phyloP scores from a whole-genome alignment of 2,888 invertebrate genomes.

The Griposia aprilina region DNA sequence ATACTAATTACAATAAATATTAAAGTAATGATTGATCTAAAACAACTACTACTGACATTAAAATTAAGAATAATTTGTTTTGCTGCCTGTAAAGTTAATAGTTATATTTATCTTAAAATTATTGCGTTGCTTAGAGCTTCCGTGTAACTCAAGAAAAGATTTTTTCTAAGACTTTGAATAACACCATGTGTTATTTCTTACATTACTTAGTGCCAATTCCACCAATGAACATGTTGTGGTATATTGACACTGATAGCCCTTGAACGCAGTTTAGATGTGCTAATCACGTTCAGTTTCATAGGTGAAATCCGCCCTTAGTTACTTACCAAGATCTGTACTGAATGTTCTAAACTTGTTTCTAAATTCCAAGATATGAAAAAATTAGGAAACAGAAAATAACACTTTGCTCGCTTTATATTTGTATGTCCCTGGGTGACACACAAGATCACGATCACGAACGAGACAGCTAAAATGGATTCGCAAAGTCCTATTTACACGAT shows the following conservation, averaged over 20 bases:
- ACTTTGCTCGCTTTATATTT: too few relatives aligned
- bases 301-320: background rate
- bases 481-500: too few relatives aligned
- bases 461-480: too few relatives aligned
- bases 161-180: background rate
- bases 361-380: background rate
- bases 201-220: too few relatives aligned
- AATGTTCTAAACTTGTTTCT: background rate
- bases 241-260: too few relatives aligned
- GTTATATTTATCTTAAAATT: conserved; percentile 1
- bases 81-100: conserved; percentile 26
- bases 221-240: too few relatives aligned
- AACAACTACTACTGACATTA: conserved; percentile 5
- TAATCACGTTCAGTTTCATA: too few relatives aligned
- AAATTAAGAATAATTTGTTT: conserved; percentile 30
- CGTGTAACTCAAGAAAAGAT: background rate
- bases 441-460: too few relatives aligned
- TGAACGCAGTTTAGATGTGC: too few relatives aligned
- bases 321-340: background rate
- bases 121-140: conserved; percentile 11
- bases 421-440: too few relatives aligned
- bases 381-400: background rate
- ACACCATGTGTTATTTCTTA: background rate
- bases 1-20: conserved; percentile 40
- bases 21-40: conserved; percentile 38